Percentiles rank a stretch among this genome's conserved stretches.
Evolutionary conservation across 2,888 invertebrate species (phyloP).

Genomic region (Megalurothrips usitatus): DNA sequence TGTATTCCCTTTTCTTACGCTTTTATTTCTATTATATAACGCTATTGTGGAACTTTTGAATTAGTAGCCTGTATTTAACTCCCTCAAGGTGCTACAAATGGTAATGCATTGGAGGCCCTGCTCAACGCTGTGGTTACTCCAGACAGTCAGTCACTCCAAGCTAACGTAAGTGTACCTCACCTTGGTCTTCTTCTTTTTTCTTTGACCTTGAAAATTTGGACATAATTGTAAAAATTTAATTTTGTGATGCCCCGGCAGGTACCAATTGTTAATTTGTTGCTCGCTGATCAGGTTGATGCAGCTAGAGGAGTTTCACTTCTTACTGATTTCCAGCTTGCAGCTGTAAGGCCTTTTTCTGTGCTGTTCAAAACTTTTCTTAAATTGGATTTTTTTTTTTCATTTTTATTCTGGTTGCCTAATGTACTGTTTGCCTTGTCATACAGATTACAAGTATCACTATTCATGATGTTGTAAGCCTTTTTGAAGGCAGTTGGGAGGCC

Average conservation of each 20-base stretch:
- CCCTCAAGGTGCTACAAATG: too few species aligned
- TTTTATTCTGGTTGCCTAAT: background rate
- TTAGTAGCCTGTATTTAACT: too few species aligned
- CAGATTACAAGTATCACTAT: background rate
- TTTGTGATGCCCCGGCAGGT: background rate
- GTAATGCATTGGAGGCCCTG: too few species aligned
- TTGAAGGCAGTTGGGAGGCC: background rate
- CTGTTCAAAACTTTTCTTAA: constrained; percentile 16
- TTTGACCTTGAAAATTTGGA: too few species aligned
- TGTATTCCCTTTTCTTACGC: too few species aligned
- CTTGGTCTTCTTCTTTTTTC: too few species aligned
- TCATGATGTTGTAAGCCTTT: background rate
- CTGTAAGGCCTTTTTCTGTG: background rate
- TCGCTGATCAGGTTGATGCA: background rate
- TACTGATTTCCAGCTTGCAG: background rate
- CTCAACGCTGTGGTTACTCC: background rate
- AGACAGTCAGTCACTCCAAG: background rate
- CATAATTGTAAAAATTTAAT: too few species aligned
- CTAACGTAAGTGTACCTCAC: background rate
- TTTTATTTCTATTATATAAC: too few species aligned
- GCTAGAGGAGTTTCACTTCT: background rate
- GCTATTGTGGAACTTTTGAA: too few species aligned
- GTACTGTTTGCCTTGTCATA: background rate
- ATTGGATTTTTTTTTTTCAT: background rate
- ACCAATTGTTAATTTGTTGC: background rate